A percentile compares a stretch with the other conserved stretches of the same genome.
phyloP scores from a whole-genome alignment of 2,888 invertebrate species.

The Leptinotarsa tumamoca region DNA sequence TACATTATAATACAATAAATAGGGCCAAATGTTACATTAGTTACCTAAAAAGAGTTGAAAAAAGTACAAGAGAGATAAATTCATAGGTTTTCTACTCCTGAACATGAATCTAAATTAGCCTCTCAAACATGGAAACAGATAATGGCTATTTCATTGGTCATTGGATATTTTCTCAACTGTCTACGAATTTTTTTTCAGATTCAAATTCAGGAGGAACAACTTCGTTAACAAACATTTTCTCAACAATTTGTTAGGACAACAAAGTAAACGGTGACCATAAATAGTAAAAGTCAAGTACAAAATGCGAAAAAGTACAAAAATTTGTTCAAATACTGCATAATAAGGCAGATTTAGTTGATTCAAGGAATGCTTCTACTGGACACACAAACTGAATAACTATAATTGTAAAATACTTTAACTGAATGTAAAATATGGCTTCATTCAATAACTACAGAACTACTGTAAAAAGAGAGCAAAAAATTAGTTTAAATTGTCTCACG shows the following conservation, averaged over 20 bases:
- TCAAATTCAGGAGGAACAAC: background rate
- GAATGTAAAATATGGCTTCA: constrained; percentile 13
- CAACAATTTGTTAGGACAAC: constrained; percentile 6
- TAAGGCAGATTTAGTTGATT: constrained; percentile 36
- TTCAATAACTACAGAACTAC: constrained; percentile 13
- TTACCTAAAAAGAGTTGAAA: background rate
- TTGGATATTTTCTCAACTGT: too few relatives aligned
- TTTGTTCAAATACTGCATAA: constrained; percentile 42
- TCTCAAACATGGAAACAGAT: background rate
- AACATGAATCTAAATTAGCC: background rate
- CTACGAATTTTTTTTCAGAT: background rate
- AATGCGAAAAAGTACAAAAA: constrained; percentile 37
- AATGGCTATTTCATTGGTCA: background rate
- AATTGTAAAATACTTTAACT: constrained; percentile 4
- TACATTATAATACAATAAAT: constrained; percentile 48
- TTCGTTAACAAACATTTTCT: background rate
- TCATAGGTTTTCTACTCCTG: background rate
- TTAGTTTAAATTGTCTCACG: background rate
- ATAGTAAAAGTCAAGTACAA: constrained; percentile 28
- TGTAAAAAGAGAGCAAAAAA: constrained; percentile 15
- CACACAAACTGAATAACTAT: constrained; percentile 24
- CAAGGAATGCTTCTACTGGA: constrained; percentile 35
- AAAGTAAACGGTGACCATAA: constrained; percentile 11
- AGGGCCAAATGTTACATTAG: constrained; percentile 24
- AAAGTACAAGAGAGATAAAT: background rate